A percentile compares a stretch with the other conserved stretches of the same genome.
These are phyloP conservation scores for Hylia prasina DNA, from an alignment of 2,113 vertebrate genomes.

Conservation along the genomic window DNA sequence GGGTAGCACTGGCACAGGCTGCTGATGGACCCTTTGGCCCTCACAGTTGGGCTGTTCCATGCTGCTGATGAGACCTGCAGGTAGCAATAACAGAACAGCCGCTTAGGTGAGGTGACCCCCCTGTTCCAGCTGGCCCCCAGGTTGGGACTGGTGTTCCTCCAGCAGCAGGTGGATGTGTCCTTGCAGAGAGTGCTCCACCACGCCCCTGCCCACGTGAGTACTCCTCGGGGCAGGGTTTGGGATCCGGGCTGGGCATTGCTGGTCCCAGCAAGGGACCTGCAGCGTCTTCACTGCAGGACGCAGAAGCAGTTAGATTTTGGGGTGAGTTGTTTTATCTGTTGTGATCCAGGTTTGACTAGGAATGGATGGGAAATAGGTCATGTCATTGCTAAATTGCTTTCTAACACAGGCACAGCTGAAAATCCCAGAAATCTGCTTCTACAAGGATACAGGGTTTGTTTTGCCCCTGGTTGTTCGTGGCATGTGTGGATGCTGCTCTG, in stretches of 20 bases:
- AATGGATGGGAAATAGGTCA: background rate
- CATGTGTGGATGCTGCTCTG: background rate
- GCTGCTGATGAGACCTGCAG: background rate
- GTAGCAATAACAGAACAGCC: background rate
- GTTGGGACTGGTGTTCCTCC: background rate
- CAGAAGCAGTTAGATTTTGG: background rate
- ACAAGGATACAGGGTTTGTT: background rate
- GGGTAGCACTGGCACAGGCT: background rate
- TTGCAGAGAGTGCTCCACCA: background rate
- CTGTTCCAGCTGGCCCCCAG: rapidly evolving
- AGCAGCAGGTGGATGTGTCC: background rate
- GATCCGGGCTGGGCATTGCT: background rate
- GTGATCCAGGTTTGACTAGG: background rate
- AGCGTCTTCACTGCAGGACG: rapidly evolving
- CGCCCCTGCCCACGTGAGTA: background rate
- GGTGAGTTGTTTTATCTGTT: background rate
- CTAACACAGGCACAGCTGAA: background rate
- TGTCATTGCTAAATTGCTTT: background rate
- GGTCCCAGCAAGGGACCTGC: rapidly evolving
- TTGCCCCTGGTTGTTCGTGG: background rate
- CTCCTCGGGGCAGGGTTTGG: background rate
- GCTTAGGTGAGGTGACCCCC: background rate
- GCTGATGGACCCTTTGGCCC: background rate
- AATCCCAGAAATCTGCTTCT: background rate
- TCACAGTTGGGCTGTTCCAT: rapidly evolving